phyloP scores from a whole-genome alignment of 2,113 vertebrate genomes.

The Psittacula cyanocephala region DNA sequence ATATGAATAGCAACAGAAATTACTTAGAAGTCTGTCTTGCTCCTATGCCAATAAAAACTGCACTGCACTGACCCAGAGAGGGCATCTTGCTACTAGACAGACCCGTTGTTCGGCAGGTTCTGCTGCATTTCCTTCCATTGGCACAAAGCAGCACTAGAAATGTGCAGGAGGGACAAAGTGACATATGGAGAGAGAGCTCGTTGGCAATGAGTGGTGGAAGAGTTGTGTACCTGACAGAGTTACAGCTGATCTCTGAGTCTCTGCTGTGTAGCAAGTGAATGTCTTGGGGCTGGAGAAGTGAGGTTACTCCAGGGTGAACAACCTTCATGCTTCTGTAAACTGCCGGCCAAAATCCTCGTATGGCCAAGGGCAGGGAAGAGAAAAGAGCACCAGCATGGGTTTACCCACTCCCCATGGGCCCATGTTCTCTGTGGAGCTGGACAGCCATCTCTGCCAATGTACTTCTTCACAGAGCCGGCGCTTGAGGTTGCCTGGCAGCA shows the following conservation, averaged over 20 bases:
- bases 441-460: background rate
- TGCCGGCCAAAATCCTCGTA: background rate
- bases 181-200: background rate
- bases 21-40: background rate
- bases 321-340: background rate
- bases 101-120: conserved; percentile 16
- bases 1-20: background rate
- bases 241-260: background rate
- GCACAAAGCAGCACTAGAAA: background rate
- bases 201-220: background rate
- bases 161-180: background rate
- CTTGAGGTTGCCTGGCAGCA: background rate
- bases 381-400: background rate
- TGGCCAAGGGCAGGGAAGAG: background rate
- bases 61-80: background rate
- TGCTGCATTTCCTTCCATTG: conserved; percentile 15
- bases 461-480: background rate
- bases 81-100: background rate
- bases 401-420: background rate
- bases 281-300: background rate
- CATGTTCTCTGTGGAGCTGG: background rate
- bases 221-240: background rate
- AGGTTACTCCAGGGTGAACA: background rate
- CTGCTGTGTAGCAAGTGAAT: background rate
- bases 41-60: background rate